Base-by-base conservation (phyloP, 1,140 invertebrate species). In the Pogonomyrmex californicus region DNA sequence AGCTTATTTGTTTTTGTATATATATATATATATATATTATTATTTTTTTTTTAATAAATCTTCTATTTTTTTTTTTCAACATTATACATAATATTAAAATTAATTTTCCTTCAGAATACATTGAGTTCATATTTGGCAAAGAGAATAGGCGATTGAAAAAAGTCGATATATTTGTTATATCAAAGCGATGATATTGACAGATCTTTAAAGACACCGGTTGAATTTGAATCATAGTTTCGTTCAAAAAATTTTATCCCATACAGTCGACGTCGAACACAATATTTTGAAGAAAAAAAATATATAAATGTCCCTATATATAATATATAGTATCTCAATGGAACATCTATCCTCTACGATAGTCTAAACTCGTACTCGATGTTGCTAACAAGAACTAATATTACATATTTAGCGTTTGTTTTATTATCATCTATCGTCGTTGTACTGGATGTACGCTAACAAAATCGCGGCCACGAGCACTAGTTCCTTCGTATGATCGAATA, bases 361-460 rank as follows among this genome's bases (percentile, higher is more conserved):
- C 41, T 82, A 58, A 58, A 75, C 10, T 87, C 38, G 49, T 56
- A 73, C n/a, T n/a, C 6, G 17, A 56, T 14, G 44, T 85, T 47
- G 81, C 60, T 83, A 85, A 51, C n/a, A 10, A 68, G 58, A 62
- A 65, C 51, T 83, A 83, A 56, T 85, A 36, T 85, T 41, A 54
- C 62, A 23, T 86, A 86, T 70, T 75, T 56, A 68, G 47, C 17
- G 23, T 82, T 71, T 33, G 23, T 63, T 66, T 85, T 54, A 65
- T 85, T 73, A 73, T 73, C 78, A n/a, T 51, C 41, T 75, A 33
- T 73, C 60, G 33, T 44, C 60, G 30, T 62, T 73, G 66, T 60
- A 82, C 30, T 56, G 54, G 33, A 49, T 51, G 65, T n/a, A 65
- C 60, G 54, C 30, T 71, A 82, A 68, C 41, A 47, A 82, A 65